These are phyloP conservation scores for Oryzias melastigma DNA, from an alignment of 2,113 vertebrate species.

Conservation along the genomic window DNA sequence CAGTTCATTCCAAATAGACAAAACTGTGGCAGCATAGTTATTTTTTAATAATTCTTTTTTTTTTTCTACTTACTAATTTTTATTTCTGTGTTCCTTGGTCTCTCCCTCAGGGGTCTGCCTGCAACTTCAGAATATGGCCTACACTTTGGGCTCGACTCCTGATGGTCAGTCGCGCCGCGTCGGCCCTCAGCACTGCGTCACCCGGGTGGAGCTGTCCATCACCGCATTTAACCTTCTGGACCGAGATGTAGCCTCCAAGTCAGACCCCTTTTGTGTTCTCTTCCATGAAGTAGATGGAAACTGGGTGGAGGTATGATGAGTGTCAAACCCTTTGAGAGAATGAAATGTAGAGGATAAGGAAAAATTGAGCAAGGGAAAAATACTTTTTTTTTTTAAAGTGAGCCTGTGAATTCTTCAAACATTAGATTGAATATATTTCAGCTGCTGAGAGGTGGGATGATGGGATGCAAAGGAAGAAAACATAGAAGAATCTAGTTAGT, in stretches of 20 bases:
- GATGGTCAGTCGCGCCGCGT: conserved; percentile 60
- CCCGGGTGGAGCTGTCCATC: conserved; percentile 91
- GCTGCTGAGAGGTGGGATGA: conserved; percentile 5
- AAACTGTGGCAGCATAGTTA: too few species aligned
- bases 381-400: not conserved
- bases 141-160: conserved; percentile 69
- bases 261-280: conserved; percentile 96
- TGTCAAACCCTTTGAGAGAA: not conserved
- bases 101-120: conserved; percentile 11
- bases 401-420: too few species aligned
- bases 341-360: not conserved
- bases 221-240: conserved; percentile 89
- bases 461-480: conserved; percentile 5
- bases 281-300: conserved; percentile 89
- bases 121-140: conserved; percentile 81
- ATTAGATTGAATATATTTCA: not conserved
- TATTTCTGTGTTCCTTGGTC: not conserved
- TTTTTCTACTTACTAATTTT: not conserved
- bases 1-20: too few species aligned
- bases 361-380: not conserved
- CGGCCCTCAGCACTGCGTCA: conserved; percentile 86
- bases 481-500: too few species aligned
- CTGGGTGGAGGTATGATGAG: conserved; percentile 90
- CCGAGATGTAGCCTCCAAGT: conserved; percentile 96
- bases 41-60: too few species aligned